Evolutionary conservation across 2,888 invertebrate species (phyloP).

Genomic region (Tetrapedia diversipes): DNA sequence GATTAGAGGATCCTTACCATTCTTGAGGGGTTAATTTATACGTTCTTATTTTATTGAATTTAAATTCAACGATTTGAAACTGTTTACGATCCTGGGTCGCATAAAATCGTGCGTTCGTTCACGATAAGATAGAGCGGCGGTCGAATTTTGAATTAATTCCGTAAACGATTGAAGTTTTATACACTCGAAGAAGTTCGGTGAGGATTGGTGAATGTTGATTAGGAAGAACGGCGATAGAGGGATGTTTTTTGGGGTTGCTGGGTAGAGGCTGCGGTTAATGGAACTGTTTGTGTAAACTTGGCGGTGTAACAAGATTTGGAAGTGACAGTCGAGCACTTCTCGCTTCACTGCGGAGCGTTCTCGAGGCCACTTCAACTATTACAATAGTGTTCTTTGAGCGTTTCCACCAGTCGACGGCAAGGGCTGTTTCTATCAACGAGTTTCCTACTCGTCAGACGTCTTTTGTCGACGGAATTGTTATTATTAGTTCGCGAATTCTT

Average conservation of each 20-base stretch:
- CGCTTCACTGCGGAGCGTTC: not conserved
- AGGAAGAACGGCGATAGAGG: not conserved
- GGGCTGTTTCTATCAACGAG: not conserved
- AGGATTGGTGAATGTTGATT: not conserved
- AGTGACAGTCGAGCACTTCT: constrained; percentile 10
- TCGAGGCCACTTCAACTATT: constrained; percentile 13
- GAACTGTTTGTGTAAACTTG: not conserved
- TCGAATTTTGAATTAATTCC: no score
- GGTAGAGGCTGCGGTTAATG: not conserved
- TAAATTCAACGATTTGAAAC: no score
- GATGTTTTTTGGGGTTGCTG: not conserved
- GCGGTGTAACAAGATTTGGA: not conserved
- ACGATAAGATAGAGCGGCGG: no score
- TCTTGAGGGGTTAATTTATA: no score
- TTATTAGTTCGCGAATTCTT: not conserved
- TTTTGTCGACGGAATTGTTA: no score
- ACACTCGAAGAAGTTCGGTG: no score
- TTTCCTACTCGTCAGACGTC: not conserved
- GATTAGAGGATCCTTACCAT: no score
- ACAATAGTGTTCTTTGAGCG: constrained; percentile 15
- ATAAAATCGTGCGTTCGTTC: no score
- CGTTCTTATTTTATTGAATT: no score
- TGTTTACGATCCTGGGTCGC: no score
- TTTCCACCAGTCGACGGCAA: not conserved
- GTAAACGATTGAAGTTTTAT: no score